These are phyloP conservation scores for Liolophura sinensis DNA, from an alignment of 1,140 invertebrate species.

Conservation along the genomic window DNA sequence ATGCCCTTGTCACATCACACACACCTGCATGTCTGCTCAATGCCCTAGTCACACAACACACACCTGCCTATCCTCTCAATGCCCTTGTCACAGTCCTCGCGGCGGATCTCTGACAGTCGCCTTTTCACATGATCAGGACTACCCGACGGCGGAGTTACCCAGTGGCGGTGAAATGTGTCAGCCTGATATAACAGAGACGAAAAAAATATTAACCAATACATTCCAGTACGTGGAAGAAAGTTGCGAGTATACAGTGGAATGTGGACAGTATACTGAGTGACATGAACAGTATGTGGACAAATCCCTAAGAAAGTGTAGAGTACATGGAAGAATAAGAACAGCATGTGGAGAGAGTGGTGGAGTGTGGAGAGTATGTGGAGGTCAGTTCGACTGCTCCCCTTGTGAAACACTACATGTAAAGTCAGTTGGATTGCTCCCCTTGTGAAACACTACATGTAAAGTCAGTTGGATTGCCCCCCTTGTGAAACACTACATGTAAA, in stretches of 20 bases:
- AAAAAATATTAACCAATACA: no score
- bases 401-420: no score
- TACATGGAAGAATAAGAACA: neutral
- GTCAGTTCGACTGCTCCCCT: no score
- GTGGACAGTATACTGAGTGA: neutral
- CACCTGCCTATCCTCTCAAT: conserved; percentile 79
- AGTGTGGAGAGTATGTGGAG: no score
- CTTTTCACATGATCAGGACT: conserved; percentile 35
- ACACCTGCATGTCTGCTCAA: no score
- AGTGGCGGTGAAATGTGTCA: conserved; percentile 72
- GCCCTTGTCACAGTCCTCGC: conserved; percentile 80
- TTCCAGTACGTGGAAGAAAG: neutral
- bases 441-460: no score
- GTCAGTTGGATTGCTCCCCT: no score
- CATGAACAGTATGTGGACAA: neutral
- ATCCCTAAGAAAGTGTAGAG: neutral
- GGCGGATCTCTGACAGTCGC: conserved; percentile 61
- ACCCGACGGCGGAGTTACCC: conserved; percentile 76
- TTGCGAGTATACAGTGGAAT: neutral
- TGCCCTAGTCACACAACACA: conserved; percentile 10
- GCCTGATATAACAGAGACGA: conserved; percentile 61
- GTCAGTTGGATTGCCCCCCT: no score
- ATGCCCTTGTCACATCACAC: no score
- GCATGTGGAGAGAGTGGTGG: no score
- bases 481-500: no score